Percentiles rank a stretch among this genome's conserved stretches.
These are phyloP conservation scores for Tylochromis polylepis DNA, from an alignment of 2,113 vertebrate genomes.

Conservation along the genomic window DNA sequence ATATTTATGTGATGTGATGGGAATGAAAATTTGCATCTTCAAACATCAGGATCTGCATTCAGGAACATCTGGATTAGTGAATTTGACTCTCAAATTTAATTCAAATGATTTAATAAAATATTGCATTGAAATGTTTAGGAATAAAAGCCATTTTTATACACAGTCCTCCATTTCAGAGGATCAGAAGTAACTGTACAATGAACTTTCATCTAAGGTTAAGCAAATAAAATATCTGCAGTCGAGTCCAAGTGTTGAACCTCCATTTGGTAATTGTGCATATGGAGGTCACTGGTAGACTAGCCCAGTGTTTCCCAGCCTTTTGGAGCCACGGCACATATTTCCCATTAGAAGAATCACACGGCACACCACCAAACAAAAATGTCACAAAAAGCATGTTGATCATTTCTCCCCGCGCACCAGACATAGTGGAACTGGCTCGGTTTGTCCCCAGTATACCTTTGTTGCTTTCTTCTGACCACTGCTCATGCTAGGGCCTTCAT, in stretches of 20 bases:
- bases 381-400: too few relatives aligned
- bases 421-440: too few relatives aligned
- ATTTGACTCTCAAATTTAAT: not conserved
- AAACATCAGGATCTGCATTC: not conserved
- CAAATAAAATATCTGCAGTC: not conserved
- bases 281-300: not conserved
- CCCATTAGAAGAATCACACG: too few relatives aligned
- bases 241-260: not conserved
- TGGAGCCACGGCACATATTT: too few relatives aligned
- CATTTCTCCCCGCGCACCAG: too few relatives aligned
- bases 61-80: not conserved
- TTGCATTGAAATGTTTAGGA: not conserved
- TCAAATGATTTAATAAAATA: not conserved
- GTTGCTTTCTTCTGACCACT: too few relatives aligned
- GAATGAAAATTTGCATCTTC: not conserved
- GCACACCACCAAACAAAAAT: too few relatives aligned
- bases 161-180: not conserved
- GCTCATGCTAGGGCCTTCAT: too few relatives aligned
- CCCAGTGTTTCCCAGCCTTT: too few relatives aligned
- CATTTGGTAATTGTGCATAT: not conserved
- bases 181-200: not conserved
- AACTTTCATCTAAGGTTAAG: not conserved
- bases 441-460: too few relatives aligned
- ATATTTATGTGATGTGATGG: not conserved
- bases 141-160: not conserved